Evolutionary conservation across 2,888 invertebrate species (phyloP).

Genomic region (Galeopsomyia nigrocyanea): DNA sequence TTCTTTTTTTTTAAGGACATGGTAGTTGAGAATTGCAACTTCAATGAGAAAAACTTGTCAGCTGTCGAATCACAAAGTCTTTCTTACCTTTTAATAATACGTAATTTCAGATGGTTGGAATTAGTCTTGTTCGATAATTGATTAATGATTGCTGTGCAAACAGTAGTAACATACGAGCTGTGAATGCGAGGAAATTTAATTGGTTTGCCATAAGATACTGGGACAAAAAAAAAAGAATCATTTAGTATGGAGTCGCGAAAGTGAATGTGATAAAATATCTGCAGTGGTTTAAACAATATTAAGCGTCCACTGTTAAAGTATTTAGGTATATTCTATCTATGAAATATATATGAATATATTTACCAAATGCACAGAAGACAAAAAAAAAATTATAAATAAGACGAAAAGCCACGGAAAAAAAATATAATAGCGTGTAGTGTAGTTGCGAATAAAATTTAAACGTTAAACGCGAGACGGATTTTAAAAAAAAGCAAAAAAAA

Average conservation of each 20-base stretch:
- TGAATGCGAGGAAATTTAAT: slow-evolving; percentile 44
- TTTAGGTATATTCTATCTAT: slow-evolving; percentile 52
- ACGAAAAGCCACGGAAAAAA: slow-evolving; percentile 47
- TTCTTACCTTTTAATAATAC: slow-evolving; percentile 31
- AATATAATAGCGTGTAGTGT: slow-evolving; percentile 43
- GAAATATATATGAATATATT: slow-evolving; percentile 41
- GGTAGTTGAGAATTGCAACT: slow-evolving; percentile 33
- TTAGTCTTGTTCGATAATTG: slow-evolving; percentile 35
- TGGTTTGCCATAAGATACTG: slow-evolving; percentile 42
- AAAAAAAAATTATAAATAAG: slow-evolving; percentile 49
- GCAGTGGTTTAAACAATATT: slow-evolving; percentile 48
- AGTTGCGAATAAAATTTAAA: slow-evolving; percentile 41
- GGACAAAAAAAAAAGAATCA: slow-evolving; percentile 42
- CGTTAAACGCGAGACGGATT: slow-evolving; percentile 30
- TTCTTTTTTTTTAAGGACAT: slow-evolving; percentile 25
- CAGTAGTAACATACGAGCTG: slow-evolving; percentile 43
- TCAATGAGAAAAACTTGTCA: slow-evolving; percentile 27
- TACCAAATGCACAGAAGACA: slow-evolving; percentile 45
- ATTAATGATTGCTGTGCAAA: slow-evolving; percentile 23
- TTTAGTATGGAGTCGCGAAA: slow-evolving; percentile 56
- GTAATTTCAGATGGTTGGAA: slow-evolving; percentile 19
- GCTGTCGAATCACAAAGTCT: slow-evolving; percentile 21
- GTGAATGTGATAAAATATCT: slow-evolving; percentile 63
- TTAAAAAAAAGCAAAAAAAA: slow-evolving; percentile 23
- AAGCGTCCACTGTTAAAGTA: slow-evolving; percentile 49